Evolutionary conservation across 1,140 invertebrate genomes (phyloP), one percentile per base, ranked within the genome.

Genomic region (Drosophila mayri): DNA sequence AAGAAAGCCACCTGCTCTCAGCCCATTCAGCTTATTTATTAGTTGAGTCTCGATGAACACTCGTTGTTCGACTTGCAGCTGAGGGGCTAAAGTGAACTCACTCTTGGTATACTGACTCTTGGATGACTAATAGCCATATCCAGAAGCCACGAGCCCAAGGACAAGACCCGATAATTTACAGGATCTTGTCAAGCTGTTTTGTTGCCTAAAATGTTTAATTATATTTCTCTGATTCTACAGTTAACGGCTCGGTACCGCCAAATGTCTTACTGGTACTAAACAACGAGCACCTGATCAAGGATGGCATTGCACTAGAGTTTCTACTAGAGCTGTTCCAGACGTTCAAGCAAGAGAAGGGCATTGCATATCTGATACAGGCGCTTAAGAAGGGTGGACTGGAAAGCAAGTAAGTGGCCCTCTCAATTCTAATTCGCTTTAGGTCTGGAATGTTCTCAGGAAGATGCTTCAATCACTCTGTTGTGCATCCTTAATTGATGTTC

Each of bases 251-350:
- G 91, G 96, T 98, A 79, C 96, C 97, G 82, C 96, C 98, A 55
- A 96, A 95, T 76, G 96, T 98, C 62, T 95, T 99, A 75, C 94
- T 96, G 91, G 96, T 97, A 87, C 93, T 97, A 83, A 96, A 96
- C 86, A 97, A 97, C 93, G 98, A 99, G 93, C 98, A 99, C 95
- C 94, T 99, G 79, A 96, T 99, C 73, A 99, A 99, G 93, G 98
- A 99, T 94, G 97, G 98, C 93, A 94, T 98, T 92, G 97, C 98
- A 65, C 94, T 99, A 76, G 97, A 99, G 75, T 99, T 99, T 93
- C 94, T 99, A 81, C 95, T 98, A 81, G 96, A 98, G 93, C 96
- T 99, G 81, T 98, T 99, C 94, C 95, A 96, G 77, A 97, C 96
- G 75, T 98, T 98, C 95, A 97, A 98, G 92, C 95, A 96, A 90